Evolutionary conservation across 2,113 vertebrate genomes (phyloP).

Genomic region (Ibidorhyncha struthersii): DNA sequence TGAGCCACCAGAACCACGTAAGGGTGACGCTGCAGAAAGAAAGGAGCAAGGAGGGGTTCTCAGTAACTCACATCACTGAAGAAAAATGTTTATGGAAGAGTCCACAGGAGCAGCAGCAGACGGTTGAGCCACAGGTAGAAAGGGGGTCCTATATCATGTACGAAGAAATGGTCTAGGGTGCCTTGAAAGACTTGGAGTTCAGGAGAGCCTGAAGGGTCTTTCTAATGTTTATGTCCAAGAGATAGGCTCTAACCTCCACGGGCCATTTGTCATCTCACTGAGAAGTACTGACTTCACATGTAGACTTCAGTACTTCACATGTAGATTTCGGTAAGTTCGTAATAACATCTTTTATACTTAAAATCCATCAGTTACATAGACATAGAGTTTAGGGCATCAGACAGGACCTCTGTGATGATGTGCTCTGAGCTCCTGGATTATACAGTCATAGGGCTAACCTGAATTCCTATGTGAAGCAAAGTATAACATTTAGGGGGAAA

Average conservation of each 20-base stretch:
- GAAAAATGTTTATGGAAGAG: neutral
- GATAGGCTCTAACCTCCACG: neutral
- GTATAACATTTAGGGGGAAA: neutral
- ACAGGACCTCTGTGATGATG: neutral
- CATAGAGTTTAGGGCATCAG: neutral
- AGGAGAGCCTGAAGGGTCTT: neutral
- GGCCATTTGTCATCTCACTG: neutral
- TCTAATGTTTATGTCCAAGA: neutral
- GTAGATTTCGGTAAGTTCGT: neutral
- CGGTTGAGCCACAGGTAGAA: neutral
- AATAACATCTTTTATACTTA: neutral
- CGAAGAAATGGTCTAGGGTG: neutral
- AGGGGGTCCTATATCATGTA: neutral
- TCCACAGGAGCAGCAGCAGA: accelerated
- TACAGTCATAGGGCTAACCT: neutral
- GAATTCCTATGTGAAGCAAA: neutral
- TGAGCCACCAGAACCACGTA: accelerated
- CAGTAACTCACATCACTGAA: neutral
- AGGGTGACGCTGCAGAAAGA: neutral
- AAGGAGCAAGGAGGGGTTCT: neutral
- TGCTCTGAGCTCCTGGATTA: neutral
- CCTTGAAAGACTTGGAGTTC: neutral
- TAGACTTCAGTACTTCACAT: neutral
- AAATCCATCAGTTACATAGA: neutral
- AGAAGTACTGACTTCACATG: neutral